These are phyloP conservation scores for Chlorops oryzae DNA, from an alignment of 1,140 invertebrate species.

Conservation along the genomic window DNA sequence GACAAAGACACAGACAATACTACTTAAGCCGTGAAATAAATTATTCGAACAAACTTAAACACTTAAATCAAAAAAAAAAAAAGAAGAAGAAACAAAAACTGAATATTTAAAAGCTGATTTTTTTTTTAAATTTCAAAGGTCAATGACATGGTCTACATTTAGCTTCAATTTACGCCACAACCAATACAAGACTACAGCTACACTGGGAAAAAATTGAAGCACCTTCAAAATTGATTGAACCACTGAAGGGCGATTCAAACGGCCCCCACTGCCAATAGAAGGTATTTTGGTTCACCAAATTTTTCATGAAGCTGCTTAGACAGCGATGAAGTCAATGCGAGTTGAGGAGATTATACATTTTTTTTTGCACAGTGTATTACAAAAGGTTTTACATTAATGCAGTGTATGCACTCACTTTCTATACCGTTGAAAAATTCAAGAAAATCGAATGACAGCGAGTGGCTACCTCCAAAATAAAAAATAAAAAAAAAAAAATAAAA, in stretches of 20 bases:
- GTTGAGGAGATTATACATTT: no score
- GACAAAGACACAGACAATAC: no score
- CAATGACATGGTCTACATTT: constrained; percentile 44
- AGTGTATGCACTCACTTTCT: constrained; percentile 43
- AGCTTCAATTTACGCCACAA: constrained; percentile 10
- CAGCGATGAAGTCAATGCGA: no score
- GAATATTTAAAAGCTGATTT: constrained; percentile 4
- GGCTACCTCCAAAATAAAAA: constrained; percentile 27
- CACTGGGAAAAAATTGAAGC: constrained; percentile 28
- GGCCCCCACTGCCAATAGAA: constrained; percentile 38
- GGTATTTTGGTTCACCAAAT: no score
- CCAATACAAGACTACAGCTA: no score
- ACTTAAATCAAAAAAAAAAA: no score
- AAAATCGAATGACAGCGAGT: no score
- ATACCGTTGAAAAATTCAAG: constrained; percentile 47
- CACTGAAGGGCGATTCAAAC: constrained; percentile 1
- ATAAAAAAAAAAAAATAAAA: constrained; percentile 26
- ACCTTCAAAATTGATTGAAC: constrained; percentile 16
- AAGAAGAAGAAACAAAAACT: constrained; percentile 6
- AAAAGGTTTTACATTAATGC: constrained; percentile 11
- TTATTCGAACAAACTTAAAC: no score
- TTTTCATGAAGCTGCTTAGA: no score
- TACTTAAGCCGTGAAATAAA: no score
- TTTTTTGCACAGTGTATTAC: neutral
- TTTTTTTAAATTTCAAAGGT: constrained; percentile 20